phyloP scores from a whole-genome alignment of 2,888 invertebrate genomes.

The Drosophila recens region DNA sequence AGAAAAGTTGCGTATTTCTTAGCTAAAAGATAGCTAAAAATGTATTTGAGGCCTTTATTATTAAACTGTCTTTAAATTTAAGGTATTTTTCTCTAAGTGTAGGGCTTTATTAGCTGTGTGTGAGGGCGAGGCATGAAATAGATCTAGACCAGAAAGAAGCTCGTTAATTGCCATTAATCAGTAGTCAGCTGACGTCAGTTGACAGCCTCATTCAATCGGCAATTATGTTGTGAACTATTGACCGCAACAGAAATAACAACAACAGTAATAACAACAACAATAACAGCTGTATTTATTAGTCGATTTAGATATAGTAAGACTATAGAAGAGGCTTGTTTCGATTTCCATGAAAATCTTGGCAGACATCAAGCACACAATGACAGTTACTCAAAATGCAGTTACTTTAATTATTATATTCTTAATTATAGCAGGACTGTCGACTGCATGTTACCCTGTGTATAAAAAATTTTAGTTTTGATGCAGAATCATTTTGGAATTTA shows the following conservation, averaged over 20 bases:
- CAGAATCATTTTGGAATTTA: neutral
- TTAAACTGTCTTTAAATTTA: too few relatives aligned
- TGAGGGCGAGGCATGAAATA: constrained; percentile 1
- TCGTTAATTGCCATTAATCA: constrained; percentile 72
- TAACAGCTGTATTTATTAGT: constrained; percentile 2
- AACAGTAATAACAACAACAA: neutral
- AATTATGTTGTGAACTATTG: constrained; percentile 74
- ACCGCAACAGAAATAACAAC: constrained; percentile 47
- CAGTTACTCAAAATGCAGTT: constrained; percentile 42
- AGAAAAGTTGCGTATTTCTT: too few relatives aligned
- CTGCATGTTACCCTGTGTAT: neutral
- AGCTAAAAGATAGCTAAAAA: too few relatives aligned
- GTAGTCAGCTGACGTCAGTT: constrained; percentile 61
- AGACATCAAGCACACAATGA: constrained; percentile 25
- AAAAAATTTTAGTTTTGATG: too few relatives aligned
- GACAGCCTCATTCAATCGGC: constrained; percentile 65
- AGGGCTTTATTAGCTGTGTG: neutral
- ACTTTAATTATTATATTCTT: constrained; percentile 54
- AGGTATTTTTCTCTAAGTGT: neutral
- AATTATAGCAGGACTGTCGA: constrained; percentile 2
- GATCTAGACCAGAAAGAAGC: constrained; percentile 15
- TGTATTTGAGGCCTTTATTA: too few relatives aligned
- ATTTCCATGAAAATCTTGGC: constrained; percentile 35
- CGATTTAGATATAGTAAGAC: neutral
- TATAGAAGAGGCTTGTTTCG: constrained; percentile 14